Conservation (phyloP, 2,797 vertebrate species). For the Epinephelus malabaricus region DNA sequence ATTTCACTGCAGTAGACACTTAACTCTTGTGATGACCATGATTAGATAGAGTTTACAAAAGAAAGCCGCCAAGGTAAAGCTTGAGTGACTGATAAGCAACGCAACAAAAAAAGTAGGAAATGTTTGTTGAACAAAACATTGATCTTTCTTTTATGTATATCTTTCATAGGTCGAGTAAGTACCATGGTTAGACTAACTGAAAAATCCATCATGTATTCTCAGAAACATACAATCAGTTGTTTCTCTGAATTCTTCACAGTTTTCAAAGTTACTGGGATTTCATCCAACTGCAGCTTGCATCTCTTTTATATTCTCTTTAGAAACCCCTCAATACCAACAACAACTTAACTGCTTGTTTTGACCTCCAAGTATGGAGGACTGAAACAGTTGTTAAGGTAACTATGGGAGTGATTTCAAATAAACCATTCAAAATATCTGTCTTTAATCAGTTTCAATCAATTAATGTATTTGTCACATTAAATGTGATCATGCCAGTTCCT, state of each 20-base stretch:
- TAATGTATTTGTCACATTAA: too few relatives aligned
- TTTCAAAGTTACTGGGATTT: not conserved
- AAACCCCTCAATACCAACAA: not conserved
- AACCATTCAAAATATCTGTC: not conserved
- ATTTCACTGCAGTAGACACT: not conserved
- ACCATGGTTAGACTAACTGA: not conserved
- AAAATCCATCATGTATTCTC: not conserved
- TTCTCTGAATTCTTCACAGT: not conserved
- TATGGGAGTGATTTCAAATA: not conserved
- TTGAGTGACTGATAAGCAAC: not conserved
- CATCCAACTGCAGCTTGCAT: conserved; percentile 1
- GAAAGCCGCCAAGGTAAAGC: not conserved
- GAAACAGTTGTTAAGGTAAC: not conserved
- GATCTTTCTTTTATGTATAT: not conserved
- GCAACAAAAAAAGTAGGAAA: not conserved
- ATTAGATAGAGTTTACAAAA: not conserved
- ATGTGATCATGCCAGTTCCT: too few relatives aligned
- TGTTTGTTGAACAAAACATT: not conserved
- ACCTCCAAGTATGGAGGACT: not conserved
- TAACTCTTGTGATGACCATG: not conserved
- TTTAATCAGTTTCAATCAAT: too few relatives aligned
- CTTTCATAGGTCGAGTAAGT: not conserved
- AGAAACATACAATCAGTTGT: not conserved
- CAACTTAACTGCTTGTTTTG: conserved; percentile 2
- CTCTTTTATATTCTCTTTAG: not conserved